phyloP scores from a whole-genome alignment of 2,113 vertebrate genomes.

The Lichenostomus cassidix region DNA sequence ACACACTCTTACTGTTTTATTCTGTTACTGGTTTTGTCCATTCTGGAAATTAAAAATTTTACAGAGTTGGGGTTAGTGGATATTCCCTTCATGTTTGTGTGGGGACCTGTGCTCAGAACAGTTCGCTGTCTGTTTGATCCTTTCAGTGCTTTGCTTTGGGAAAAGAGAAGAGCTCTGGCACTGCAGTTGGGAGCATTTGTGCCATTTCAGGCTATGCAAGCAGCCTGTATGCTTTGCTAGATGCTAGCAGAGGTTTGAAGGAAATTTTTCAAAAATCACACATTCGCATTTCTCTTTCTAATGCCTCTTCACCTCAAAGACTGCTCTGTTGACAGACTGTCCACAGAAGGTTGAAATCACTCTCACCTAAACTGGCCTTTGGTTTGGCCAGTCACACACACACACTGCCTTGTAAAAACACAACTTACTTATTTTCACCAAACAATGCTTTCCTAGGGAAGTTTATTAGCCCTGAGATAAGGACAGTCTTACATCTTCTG shows the following conservation, averaged over 20 bases:
- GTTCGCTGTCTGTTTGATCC: neutral
- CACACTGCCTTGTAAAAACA: neutral
- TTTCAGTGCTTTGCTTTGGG: neutral
- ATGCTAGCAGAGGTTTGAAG: neutral
- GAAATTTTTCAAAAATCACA: neutral
- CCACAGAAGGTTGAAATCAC: neutral
- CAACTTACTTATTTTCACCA: neutral
- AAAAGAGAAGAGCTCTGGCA: neutral
- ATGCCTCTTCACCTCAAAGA: neutral
- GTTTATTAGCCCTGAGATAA: neutral
- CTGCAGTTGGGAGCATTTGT: neutral
- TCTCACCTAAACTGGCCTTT: neutral
- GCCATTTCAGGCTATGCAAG: neutral
- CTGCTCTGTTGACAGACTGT: neutral
- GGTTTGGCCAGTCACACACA: neutral
- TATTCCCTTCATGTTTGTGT: neutral
- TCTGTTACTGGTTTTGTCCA: neutral
- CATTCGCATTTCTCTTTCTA: neutral
- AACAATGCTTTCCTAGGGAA: neutral
- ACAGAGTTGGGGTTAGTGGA: neutral
- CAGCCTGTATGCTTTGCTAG: neutral
- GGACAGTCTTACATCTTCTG: neutral
- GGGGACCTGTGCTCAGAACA: neutral
- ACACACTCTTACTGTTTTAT: neutral
- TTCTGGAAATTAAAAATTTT: neutral